A percentile compares a stretch with the other conserved stretches of the same genome.
Conservation (phyloP, 2,888 invertebrate genomes). For the Acrobasis consociella region DNA sequence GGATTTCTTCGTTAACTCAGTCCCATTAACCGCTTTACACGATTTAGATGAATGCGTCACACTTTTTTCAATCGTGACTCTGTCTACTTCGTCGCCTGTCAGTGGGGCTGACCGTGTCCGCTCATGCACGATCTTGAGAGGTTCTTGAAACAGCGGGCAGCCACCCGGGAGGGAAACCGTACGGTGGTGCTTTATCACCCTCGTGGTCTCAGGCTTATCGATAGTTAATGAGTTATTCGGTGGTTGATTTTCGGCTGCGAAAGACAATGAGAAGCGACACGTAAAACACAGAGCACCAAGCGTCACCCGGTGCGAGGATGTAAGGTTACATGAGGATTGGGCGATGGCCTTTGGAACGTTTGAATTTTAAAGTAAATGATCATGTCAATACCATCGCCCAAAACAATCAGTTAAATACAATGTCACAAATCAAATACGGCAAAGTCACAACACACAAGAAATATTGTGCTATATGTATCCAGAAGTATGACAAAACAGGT, state of each 20-base stretch:
- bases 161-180: slow-evolving; percentile 72
- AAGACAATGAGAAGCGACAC: slow-evolving; percentile 75
- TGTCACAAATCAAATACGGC: slow-evolving; percentile 6
- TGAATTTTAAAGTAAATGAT: too few species aligned
- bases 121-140: slow-evolving; percentile 80
- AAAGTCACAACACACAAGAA: background rate
- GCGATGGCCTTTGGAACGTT: slow-evolving; percentile 32
- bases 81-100: slow-evolving; percentile 78
- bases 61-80: slow-evolving; percentile 58
- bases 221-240: slow-evolving; percentile 75
- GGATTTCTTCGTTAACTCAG: slow-evolving; percentile 54
- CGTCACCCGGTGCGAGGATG: slow-evolving; percentile 63
- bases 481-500: too few species aligned
- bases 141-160: slow-evolving; percentile 62
- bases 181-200: slow-evolving; percentile 67
- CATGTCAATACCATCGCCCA: slow-evolving; percentile 21
- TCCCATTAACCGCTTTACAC: slow-evolving; percentile 66
- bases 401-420: background rate
- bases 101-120: slow-evolving; percentile 88
- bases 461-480: too few species aligned
- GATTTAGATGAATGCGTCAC: slow-evolving; percentile 52
- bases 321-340: slow-evolving; percentile 40
- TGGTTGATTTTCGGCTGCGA: slow-evolving; percentile 72
- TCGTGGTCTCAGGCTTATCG: slow-evolving; percentile 55
- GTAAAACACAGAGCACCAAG: slow-evolving; percentile 72